Conservation (phyloP, 2,888 invertebrate species). For the Eupithecia abbreviata region DNA sequence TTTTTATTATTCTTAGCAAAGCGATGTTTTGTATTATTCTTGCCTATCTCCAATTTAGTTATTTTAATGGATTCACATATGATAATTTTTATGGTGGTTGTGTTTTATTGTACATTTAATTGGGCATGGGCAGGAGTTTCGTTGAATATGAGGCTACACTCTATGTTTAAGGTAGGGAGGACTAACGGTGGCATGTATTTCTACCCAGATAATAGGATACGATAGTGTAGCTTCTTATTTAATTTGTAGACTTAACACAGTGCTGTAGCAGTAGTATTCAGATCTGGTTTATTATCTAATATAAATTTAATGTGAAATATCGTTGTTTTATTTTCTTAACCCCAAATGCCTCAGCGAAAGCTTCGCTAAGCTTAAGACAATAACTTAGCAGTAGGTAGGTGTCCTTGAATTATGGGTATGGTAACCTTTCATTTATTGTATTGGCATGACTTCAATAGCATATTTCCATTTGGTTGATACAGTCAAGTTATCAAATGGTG, state of each 20-base stretch:
- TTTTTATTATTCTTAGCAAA: constrained; percentile 52
- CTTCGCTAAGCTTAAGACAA: constrained; percentile 13
- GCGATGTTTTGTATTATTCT: constrained; percentile 52
- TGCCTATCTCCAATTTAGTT: constrained; percentile 41
- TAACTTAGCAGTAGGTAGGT: not conserved
- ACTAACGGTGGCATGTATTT: not conserved
- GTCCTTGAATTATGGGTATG: not conserved
- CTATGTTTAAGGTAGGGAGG: no score
- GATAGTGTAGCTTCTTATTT: constrained; percentile 26
- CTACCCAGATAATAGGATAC: constrained; percentile 4
- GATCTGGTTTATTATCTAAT: constrained; percentile 78
- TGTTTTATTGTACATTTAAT: constrained; percentile 9
- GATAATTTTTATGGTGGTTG: constrained; percentile 19
- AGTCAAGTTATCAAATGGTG: not conserved
- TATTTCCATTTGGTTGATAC: not conserved
- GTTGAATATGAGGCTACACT: constrained; percentile 24
- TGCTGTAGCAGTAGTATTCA: constrained; percentile 68
- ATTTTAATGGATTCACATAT: constrained; percentile 9
- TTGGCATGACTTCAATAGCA: not conserved
- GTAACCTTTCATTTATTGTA: not conserved
- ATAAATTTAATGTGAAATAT: constrained; percentile 80
- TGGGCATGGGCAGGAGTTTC: constrained; percentile 39
- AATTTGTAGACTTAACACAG: constrained; percentile 38
- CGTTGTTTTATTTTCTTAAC: constrained; percentile 75
- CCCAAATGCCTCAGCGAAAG: constrained; percentile 59